Evolutionary conservation across 2,113 vertebrate genomes (phyloP).

Genomic region (Murina feae): DNA sequence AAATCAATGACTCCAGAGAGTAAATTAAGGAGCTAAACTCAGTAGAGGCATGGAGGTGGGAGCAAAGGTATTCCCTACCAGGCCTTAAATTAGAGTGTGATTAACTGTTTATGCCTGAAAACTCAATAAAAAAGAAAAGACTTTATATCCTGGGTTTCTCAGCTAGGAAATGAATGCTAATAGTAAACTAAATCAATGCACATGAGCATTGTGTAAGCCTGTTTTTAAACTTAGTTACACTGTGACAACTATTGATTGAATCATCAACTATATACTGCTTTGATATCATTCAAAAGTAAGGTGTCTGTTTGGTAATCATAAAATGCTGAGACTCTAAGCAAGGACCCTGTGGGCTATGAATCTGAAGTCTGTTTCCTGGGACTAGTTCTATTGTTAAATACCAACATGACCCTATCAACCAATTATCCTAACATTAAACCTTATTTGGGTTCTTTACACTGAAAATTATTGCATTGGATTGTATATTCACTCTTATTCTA

Average conservation of each 20-base stretch:
- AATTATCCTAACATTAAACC: neutral
- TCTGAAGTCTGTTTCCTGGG: neutral
- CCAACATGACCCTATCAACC: neutral
- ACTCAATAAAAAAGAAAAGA: neutral
- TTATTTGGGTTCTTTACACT: neutral
- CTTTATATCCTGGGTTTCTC: neutral
- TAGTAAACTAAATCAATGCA: neutral
- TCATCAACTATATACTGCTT: neutral
- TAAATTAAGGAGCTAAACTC: neutral
- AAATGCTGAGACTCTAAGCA: neutral
- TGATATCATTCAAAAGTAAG: neutral
- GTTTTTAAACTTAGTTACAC: neutral
- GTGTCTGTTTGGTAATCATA: neutral
- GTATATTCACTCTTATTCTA: neutral
- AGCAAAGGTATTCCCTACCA: neutral
- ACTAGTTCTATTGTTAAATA: conserved; percentile 4
- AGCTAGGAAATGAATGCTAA: neutral
- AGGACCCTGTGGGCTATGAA: neutral
- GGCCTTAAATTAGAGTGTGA: neutral
- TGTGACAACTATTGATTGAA: neutral
- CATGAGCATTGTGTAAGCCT: neutral
- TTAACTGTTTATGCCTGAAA: neutral
- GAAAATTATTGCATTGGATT: neutral
- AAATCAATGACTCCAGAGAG: neutral
- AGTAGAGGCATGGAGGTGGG: neutral